A percentile compares a stretch with the other conserved stretches of the same genome.
phyloP scores from a whole-genome alignment of 2,797 vertebrate species.

The Urophycis tenuis region DNA sequence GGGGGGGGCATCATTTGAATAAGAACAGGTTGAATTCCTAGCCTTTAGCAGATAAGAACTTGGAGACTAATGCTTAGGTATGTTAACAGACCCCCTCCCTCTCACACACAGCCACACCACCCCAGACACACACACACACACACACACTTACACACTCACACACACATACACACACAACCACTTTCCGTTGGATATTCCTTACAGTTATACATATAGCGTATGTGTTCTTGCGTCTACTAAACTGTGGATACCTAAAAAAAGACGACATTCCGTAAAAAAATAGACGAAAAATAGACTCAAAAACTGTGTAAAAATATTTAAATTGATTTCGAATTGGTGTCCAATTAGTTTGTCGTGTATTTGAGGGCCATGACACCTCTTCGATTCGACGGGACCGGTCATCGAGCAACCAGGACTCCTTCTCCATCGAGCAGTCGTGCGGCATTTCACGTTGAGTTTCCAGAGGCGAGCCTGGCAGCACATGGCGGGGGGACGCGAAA shows the following conservation, averaged over 20 bases:
- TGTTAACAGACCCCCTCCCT: background rate
- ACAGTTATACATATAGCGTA: background rate
- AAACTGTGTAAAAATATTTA: background rate
- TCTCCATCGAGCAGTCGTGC: background rate
- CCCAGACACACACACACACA: slow-evolving; percentile 10
- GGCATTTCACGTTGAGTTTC: no score
- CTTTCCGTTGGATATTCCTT: background rate
- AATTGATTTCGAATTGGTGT: no score
- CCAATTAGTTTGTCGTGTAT: no score
- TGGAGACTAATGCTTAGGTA: slow-evolving; percentile 11
- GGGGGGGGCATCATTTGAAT: slow-evolving; percentile 42
- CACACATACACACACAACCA: background rate
- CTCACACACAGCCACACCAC: background rate
- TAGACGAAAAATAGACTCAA: no score
- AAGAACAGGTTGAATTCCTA: slow-evolving; percentile 29
- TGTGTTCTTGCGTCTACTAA: no score
- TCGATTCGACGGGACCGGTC: background rate
- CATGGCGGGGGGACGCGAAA: background rate
- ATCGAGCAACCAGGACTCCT: background rate
- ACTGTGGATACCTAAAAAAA: no score
- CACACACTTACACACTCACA: slow-evolving; percentile 10
- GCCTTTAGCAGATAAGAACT: slow-evolving; percentile 30
- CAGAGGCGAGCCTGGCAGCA: background rate
- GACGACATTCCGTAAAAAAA: no score
- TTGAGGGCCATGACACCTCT: no score